Percentiles rank a stretch among this genome's conserved stretches.
phyloP scores from a whole-genome alignment of 2,797 vertebrate species.

The Emys orbicularis region DNA sequence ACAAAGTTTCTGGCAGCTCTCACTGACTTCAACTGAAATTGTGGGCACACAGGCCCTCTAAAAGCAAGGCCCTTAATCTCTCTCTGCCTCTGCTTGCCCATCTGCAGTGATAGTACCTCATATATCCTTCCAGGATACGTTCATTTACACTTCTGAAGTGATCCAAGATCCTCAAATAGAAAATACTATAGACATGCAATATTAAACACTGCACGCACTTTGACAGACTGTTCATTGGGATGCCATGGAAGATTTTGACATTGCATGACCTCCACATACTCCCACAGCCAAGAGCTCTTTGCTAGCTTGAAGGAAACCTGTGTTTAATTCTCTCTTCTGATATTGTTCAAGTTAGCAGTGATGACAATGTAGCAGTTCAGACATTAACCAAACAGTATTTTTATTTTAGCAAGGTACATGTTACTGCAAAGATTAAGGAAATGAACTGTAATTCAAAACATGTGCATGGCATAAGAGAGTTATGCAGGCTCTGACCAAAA shows the following conservation, averaged over 20 bases:
- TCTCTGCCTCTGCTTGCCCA: neutral
- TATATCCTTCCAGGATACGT: neutral
- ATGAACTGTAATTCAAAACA: neutral
- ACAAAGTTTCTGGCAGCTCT: neutral
- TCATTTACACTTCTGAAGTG: neutral
- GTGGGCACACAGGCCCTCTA: neutral
- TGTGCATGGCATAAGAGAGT: neutral
- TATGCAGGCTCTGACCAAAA: neutral
- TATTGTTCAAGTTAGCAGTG: neutral
- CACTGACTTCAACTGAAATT: neutral
- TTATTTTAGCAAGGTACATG: neutral
- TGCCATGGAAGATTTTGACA: neutral
- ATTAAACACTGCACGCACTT: neutral
- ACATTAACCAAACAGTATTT: neutral
- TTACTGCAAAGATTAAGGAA: neutral
- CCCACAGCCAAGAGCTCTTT: neutral
- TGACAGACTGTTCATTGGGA: neutral
- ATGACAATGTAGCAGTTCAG: neutral
- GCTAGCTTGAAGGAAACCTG: neutral
- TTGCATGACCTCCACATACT: neutral
- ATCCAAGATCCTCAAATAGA: neutral
- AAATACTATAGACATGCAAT: neutral
- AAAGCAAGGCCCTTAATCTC: neutral
- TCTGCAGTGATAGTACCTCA: neutral
- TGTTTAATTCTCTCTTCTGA: neutral